Conservation (phyloP, 53 echinoderm and acorn worm species). For the Crossaster papposus region DNA sequence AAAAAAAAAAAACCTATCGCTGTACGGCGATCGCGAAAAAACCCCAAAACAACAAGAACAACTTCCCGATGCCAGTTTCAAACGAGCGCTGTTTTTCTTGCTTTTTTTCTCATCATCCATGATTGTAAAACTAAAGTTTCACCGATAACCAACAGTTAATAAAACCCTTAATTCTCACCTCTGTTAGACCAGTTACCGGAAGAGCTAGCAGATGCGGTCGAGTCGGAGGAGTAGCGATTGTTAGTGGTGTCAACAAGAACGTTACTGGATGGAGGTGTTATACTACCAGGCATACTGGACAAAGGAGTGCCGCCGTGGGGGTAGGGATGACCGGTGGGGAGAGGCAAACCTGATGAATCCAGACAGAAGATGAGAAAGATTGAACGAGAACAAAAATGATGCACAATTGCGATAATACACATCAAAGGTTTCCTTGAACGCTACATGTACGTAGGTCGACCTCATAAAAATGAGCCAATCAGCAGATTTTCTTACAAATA, state of each 20-base stretch:
- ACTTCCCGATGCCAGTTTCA: no score
- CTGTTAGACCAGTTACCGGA: constrained; percentile 96
- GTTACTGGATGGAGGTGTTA: constrained; percentile 46
- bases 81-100: no score
- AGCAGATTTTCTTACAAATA: no score
- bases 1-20: no score
- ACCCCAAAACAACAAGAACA: no score
- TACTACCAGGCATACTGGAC: constrained; percentile 63
- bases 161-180: constrained; percentile 65
- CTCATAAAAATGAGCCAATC: no score
- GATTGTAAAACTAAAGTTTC: no score
- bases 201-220: constrained; percentile 89
- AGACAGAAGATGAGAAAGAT: constrained; percentile 5
- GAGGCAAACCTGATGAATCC: constrained; percentile 36
- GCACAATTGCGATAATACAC: not conserved
- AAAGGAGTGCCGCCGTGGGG: constrained; percentile 68
- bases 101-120: no score
- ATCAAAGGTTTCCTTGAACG: not conserved
- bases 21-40: no score
- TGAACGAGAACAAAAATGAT: not conserved
- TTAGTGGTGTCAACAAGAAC: constrained; percentile 71
- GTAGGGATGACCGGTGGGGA: constrained; percentile 72
- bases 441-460: no score
- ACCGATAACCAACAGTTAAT: constrained; percentile 6
- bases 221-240: constrained; percentile 92